Base-by-base conservation (phyloP, 2,113 vertebrate genomes). In the Microtus oregoni region DNA sequence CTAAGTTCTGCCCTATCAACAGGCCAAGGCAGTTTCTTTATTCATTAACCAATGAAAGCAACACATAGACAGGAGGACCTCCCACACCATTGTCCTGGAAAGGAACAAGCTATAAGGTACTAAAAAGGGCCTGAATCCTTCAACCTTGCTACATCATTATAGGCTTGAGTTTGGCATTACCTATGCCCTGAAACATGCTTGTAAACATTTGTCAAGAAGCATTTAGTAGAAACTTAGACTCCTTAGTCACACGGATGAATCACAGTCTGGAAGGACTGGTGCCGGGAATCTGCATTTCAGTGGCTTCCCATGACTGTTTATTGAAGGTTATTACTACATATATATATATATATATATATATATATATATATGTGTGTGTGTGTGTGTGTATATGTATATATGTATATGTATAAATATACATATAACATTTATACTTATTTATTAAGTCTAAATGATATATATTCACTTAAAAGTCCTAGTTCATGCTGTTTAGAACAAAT, bases 261-360 rank as follows among this genome's bases (percentile, higher is more conserved):
- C 32, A 85, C 11, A 65, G 41, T 73, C 35, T 78, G 12, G 0
- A 77, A 26, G 61, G 2, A 2, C 7, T 30, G 10, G 19, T 9
- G 63, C 83, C 44, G 50, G 26, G 47, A 92, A 73, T 89, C 41
- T 96, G 72, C 1, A 55, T 92, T 88, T 95, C 67, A 28, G 20
- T 75, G 77, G 14, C 12, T 70, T 82, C 41, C 47, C 11, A 8
- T 72, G 76, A 58, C 70, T 35, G 38, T 63, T 95, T 61, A 32
- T 70, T 58, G 72, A 82, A 41, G 68, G 47, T 68, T 55, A 38
- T 72, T 35, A 72, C n/a, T 20, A 55, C 1, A 70, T 1, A 41
- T 41, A 3, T 41, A 41, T 41, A 41, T 41, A 3, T 41, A 41
- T 41, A 78, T 17, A 68, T 13, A 41, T 77, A 68, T 17, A 17